A percentile compares a stretch with the other conserved stretches of the same genome.
These are phyloP conservation scores for Megamerina dolium DNA, from an alignment of 2,888 invertebrate species.

Conservation along the genomic window DNA sequence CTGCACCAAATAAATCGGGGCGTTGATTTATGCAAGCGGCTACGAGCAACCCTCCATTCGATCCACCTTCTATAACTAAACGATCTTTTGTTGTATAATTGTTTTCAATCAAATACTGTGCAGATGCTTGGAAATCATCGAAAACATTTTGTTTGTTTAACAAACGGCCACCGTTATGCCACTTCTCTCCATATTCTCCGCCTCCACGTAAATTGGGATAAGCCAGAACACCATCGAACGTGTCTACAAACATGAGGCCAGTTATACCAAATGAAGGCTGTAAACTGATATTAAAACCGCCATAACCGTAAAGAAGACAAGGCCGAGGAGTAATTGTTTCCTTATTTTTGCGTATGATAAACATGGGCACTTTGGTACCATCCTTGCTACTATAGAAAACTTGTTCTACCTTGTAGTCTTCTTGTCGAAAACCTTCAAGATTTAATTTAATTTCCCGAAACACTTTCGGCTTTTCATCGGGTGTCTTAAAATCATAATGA, in stretches of 20 bases:
- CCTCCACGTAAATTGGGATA: slow-evolving; percentile 94
- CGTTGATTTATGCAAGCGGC: slow-evolving; percentile 92
- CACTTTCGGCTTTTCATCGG: slow-evolving; percentile 59
- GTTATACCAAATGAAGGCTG: slow-evolving; percentile 86
- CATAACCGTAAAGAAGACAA: slow-evolving; percentile 90
- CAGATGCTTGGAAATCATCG: slow-evolving; percentile 92
- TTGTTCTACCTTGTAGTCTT: slow-evolving; percentile 77
- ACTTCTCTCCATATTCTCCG: slow-evolving; percentile 94
- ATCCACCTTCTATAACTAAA: slow-evolving; percentile 87
- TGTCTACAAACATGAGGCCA: slow-evolving; percentile 79
- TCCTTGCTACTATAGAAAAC: slow-evolving; percentile 91
- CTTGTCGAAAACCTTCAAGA: slow-evolving; percentile 74
- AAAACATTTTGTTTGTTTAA: slow-evolving; percentile 95
- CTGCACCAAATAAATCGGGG: slow-evolving; percentile 90
- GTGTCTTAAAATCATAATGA: slow-evolving; percentile 69
- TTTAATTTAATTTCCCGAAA: slow-evolving; percentile 75
- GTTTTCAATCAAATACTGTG: slow-evolving; percentile 75
- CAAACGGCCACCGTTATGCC: slow-evolving; percentile 90
- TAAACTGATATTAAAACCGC: slow-evolving; percentile 91
- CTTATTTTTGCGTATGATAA: slow-evolving; percentile 71
- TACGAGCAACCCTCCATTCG: slow-evolving; percentile 95
- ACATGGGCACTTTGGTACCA: slow-evolving; percentile 93
- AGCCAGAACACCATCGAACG: slow-evolving; percentile 82
- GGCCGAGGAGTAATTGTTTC: slow-evolving; percentile 55
- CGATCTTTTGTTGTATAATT: slow-evolving; percentile 71